These are phyloP conservation scores for Struthio camelus DNA, from an alignment of 2,113 vertebrate genomes.

Conservation along the genomic window DNA sequence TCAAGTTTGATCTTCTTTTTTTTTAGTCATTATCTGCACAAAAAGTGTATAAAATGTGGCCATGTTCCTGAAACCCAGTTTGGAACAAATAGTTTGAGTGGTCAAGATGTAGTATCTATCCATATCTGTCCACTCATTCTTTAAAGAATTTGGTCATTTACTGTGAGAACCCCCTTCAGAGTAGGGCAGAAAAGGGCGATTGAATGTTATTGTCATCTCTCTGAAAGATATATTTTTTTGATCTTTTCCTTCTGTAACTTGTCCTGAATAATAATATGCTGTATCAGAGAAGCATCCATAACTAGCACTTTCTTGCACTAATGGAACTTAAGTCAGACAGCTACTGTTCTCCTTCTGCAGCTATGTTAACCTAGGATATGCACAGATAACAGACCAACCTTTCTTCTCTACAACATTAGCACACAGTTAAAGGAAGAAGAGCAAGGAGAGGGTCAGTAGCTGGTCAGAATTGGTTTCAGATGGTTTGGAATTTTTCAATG, in stretches of 20 bases:
- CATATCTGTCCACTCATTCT: neutral
- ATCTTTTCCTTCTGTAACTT: neutral
- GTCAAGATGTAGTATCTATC: neutral
- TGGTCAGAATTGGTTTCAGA: neutral
- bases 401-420: neutral
- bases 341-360: neutral
- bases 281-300: neutral
- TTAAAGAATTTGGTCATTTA: neutral
- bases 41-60: neutral
- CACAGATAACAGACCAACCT: neutral
- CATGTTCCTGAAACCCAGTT: neutral
- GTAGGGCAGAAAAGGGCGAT: neutral
- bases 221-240: neutral
- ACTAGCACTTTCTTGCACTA: neutral
- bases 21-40: neutral
- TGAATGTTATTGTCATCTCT: neutral
- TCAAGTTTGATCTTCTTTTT: neutral
- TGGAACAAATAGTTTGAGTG: neutral
- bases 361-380: neutral
- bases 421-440: neutral
- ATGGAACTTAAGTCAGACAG: neutral
- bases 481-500: neutral
- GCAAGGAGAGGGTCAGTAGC: neutral
- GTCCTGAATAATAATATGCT: neutral
- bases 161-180: neutral